Evolutionary conservation across 2,113 vertebrate species (phyloP).

Genomic region (Leptodactylus fuscus): DNA sequence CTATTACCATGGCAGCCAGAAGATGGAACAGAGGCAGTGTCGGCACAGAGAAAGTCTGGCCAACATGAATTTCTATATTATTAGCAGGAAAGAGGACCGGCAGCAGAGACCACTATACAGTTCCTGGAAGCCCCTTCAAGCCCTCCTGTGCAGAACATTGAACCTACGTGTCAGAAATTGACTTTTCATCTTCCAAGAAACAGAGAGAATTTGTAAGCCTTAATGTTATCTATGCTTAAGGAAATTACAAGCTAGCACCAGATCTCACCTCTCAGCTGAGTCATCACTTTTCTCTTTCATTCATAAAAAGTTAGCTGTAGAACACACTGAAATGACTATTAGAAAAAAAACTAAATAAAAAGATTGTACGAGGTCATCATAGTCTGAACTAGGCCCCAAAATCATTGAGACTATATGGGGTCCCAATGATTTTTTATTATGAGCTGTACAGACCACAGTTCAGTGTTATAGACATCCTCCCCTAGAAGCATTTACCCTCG

Average conservation of each 20-base stretch:
- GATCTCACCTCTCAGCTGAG: neutral
- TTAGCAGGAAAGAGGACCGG: constrained; percentile 1
- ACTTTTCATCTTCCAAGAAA: neutral
- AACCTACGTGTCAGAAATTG: neutral
- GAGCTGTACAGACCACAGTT: too few relatives aligned
- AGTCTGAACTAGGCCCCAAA: too few relatives aligned
- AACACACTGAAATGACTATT: neutral
- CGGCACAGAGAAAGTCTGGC: constrained; percentile 70
- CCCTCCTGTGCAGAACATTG: neutral
- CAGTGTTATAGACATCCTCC: neutral
- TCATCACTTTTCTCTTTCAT: neutral
- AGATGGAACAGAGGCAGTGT: constrained; percentile 76
- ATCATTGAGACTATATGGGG: too few relatives aligned
- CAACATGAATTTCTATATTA: constrained; percentile 71
- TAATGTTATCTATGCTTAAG: neutral
- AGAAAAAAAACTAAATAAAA: neutral
- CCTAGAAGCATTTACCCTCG: neutral
- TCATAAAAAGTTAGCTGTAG: neutral
- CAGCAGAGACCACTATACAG: neutral
- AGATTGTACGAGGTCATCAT: neutral
- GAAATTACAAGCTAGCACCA: constrained; percentile 19
- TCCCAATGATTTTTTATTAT: too few relatives aligned
- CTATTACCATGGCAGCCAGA: constrained; percentile 84
- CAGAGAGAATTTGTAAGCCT: neutral
- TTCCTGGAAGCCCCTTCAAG: neutral